These are phyloP conservation scores for Porites australiensis DNA, from an alignment of 64 coral and sea anemone species.

Conservation along the genomic window DNA sequence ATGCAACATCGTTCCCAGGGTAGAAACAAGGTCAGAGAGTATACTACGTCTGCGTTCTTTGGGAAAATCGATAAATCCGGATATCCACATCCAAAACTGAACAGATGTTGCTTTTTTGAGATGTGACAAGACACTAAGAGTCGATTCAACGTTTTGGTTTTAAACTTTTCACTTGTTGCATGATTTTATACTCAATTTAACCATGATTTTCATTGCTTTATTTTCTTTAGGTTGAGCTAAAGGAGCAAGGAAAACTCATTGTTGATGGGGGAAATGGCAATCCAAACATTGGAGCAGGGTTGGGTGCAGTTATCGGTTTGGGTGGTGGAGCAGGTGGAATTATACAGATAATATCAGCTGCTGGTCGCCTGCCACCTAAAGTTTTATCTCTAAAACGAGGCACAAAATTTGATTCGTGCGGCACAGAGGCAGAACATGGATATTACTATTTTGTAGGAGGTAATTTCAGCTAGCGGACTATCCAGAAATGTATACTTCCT, in stretches of 20 bases:
- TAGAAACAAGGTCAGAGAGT: too few relatives aligned
- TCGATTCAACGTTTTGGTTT: too few relatives aligned
- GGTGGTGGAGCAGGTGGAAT: constrained; percentile 46
- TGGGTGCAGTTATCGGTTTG: fast-evolving
- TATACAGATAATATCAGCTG: constrained; percentile 45
- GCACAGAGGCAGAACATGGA: neutral
- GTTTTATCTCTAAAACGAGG: constrained; percentile 18
- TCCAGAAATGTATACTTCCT: too few relatives aligned
- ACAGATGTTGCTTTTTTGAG: too few relatives aligned
- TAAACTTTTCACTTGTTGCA: neutral
- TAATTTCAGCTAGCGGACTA: neutral
- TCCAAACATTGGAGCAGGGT: too few relatives aligned
- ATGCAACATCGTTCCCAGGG: too few relatives aligned
- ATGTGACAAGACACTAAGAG: too few relatives aligned
- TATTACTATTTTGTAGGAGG: neutral
- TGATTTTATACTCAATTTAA: neutral
- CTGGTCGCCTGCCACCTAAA: neutral
- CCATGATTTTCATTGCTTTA: too few relatives aligned
- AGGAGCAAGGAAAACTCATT: neutral
- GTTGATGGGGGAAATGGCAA: neutral
- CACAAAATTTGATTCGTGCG: too few relatives aligned
- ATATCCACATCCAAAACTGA: too few relatives aligned
- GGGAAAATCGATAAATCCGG: too few relatives aligned
- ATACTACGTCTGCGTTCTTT: too few relatives aligned
- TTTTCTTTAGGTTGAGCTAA: neutral